Conservation (phyloP, 2,888 invertebrate genomes). For the Unio delphinus region DNA sequence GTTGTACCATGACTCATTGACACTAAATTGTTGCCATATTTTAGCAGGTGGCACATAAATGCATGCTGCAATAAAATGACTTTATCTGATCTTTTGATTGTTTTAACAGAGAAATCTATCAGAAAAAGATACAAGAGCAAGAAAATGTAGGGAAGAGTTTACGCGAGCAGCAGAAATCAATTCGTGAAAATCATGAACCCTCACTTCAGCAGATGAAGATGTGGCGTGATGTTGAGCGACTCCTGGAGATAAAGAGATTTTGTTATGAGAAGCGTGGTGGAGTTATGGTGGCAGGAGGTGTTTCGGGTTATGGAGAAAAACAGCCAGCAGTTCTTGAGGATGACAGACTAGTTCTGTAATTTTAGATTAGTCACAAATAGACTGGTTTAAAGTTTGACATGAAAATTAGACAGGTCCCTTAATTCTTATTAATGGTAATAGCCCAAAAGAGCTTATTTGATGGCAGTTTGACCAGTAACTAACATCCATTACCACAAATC, state of each 20-base stretch:
- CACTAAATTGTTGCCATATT: too few relatives aligned
- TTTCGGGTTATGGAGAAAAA: slow-evolving; percentile 39
- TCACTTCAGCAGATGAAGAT: slow-evolving; percentile 75
- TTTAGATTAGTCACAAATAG: too few relatives aligned
- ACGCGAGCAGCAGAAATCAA: slow-evolving; percentile 72
- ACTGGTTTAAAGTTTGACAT: too few relatives aligned
- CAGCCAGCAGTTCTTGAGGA: slow-evolving; percentile 59
- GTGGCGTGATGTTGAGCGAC: slow-evolving; percentile 74
- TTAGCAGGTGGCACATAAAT: too few relatives aligned
- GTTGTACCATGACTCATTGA: too few relatives aligned
- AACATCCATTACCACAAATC: too few relatives aligned
- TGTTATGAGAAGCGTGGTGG: slow-evolving; percentile 49
- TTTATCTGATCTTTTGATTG: slow-evolving; percentile 7
- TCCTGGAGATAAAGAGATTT: slow-evolving; percentile 70
- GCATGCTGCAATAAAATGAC: too few relatives aligned
- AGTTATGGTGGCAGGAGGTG: slow-evolving; percentile 24
- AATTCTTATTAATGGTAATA: too few relatives aligned
- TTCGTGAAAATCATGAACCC: slow-evolving; percentile 73
- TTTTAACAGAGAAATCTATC: slow-evolving; percentile 77
- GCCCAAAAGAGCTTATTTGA: too few relatives aligned
- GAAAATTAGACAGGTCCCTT: too few relatives aligned
- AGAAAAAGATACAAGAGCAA: slow-evolving; percentile 77
- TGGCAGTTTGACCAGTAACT: too few relatives aligned
- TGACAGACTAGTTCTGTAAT: slow-evolving; percentile 58
- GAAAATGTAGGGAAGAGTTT: slow-evolving; percentile 74